phyloP scores from a whole-genome alignment of 2,888 invertebrate genomes.

The Drosophila anomalipes region DNA sequence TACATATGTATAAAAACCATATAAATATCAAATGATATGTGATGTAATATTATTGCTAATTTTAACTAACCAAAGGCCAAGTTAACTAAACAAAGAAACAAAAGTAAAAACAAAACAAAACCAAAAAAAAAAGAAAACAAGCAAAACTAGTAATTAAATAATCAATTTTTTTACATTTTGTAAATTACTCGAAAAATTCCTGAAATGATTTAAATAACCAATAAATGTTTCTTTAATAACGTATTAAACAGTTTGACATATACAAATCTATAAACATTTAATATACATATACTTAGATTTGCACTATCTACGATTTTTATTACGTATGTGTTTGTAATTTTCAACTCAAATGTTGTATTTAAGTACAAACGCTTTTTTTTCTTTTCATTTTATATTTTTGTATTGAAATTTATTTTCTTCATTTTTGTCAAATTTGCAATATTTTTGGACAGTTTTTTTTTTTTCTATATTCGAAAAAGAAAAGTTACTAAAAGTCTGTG shows the following conservation, averaged over 20 bases:
- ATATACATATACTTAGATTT: slow-evolving; percentile 42
- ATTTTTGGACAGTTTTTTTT: slow-evolving; percentile 15
- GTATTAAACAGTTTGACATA: slow-evolving; percentile 53
- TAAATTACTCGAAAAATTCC: slow-evolving; percentile 62
- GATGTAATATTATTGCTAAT: slow-evolving; percentile 82
- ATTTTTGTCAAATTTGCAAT: slow-evolving; percentile 4
- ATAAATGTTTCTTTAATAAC: slow-evolving; percentile 78
- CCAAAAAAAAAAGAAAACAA: slow-evolving; percentile 38
- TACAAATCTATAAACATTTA: slow-evolving; percentile 44
- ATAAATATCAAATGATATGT: slow-evolving; percentile 67
- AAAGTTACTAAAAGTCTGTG: slow-evolving; percentile 75
- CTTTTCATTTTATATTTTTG: slow-evolving; percentile 18
- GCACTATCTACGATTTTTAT: slow-evolving; percentile 65
- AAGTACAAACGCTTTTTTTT: slow-evolving; percentile 13
- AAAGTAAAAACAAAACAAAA: slow-evolving; percentile 55
- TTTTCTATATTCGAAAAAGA: slow-evolving; percentile 39
- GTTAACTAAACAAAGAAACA: slow-evolving; percentile 83
- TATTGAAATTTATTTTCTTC: not conserved
- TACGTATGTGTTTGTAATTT: slow-evolving; percentile 70
- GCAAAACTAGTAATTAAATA: slow-evolving; percentile 63
- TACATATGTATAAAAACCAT: slow-evolving; percentile 69
- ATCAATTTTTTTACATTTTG: slow-evolving; percentile 57
- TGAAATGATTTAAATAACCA: slow-evolving; percentile 67
- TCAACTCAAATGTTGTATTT: slow-evolving; percentile 30
- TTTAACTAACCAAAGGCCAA: slow-evolving; percentile 86